A percentile compares a stretch with the other conserved stretches of the same genome.
These are phyloP conservation scores for Zygaena filipendulae DNA, from an alignment of 2,888 invertebrate species.

Conservation along the genomic window DNA sequence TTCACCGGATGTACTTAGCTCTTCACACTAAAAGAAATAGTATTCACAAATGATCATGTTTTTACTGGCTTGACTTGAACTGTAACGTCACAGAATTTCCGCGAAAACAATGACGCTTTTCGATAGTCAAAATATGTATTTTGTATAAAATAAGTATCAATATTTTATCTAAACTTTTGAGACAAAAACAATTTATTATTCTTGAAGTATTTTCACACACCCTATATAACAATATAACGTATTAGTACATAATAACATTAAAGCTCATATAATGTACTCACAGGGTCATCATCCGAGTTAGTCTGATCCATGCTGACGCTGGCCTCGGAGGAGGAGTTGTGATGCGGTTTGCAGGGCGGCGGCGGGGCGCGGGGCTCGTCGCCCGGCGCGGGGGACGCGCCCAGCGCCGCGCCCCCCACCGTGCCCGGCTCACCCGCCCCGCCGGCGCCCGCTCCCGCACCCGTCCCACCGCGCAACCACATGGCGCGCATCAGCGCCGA, in stretches of 20 bases:
- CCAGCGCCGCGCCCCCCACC: constrained; percentile 21
- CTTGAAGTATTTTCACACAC: too few species aligned
- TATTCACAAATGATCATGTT: too few species aligned
- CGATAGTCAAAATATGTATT: too few species aligned
- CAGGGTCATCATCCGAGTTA: constrained; percentile 81
- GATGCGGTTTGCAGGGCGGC: constrained; percentile 53
- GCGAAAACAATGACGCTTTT: too few species aligned
- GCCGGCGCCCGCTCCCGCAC: constrained; percentile 27
- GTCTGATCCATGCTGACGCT: constrained; percentile 85
- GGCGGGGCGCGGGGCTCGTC: constrained; percentile 61
- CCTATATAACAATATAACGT: too few species aligned
- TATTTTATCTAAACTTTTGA: too few species aligned
- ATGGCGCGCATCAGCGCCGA: constrained; percentile 91
- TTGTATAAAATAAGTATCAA: too few species aligned
- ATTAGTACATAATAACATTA: too few species aligned
- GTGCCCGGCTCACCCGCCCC: constrained; percentile 63
- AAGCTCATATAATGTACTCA: too few species aligned
- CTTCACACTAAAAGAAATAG: constrained; percentile 62
- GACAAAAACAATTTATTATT: too few species aligned
- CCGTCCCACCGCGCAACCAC: constrained; percentile 79
- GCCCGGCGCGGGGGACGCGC: constrained; percentile 41
- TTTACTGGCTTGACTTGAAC: too few species aligned
- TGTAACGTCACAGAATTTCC: too few species aligned
- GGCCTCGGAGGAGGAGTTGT: constrained; percentile 78
- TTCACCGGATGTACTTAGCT: constrained; percentile 59